These are phyloP conservation scores for Stenodera caucasica DNA, from an alignment of 2,888 invertebrate species.

Conservation along the genomic window DNA sequence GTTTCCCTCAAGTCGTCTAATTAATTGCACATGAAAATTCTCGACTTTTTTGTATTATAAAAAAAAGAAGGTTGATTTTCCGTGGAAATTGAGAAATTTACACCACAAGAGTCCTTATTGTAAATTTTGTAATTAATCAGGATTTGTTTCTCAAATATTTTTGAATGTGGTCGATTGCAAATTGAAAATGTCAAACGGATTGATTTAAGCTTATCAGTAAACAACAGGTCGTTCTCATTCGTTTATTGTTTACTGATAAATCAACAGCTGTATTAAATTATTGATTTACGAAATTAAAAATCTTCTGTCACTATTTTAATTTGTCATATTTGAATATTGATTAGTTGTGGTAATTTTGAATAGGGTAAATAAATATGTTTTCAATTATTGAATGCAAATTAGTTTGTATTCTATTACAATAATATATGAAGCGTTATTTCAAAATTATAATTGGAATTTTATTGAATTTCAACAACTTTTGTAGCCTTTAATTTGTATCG, in stretches of 20 bases:
- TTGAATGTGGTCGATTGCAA: conserved; percentile 11
- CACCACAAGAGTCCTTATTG: too few species aligned
- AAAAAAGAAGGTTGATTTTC: conserved; percentile 4
- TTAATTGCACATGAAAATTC: conserved; percentile 11
- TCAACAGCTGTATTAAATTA: conserved; percentile 15
- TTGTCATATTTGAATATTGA: too few species aligned
- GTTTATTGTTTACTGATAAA: conserved; percentile 16
- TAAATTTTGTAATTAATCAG: conserved; percentile 16
- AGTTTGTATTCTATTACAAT: too few species aligned
- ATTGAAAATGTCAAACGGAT: conserved; percentile 30
- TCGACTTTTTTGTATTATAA: neutral
- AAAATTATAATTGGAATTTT: too few species aligned
- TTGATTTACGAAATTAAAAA: neutral
- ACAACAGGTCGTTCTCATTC: conserved; percentile 28
- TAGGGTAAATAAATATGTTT: too few species aligned
- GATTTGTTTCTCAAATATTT: too few species aligned
- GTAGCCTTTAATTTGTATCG: too few species aligned
- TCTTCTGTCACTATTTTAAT: too few species aligned
- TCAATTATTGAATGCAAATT: too few species aligned
- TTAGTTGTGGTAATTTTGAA: too few species aligned
- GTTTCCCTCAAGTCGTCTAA: conserved; percentile 9
- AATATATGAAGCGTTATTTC: too few species aligned
- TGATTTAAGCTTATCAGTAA: conserved; percentile 31
- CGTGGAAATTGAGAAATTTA: neutral
- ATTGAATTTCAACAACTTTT: too few species aligned